phyloP scores from a whole-genome alignment of 2,888 invertebrate species.

The Tyria jacobaeae region DNA sequence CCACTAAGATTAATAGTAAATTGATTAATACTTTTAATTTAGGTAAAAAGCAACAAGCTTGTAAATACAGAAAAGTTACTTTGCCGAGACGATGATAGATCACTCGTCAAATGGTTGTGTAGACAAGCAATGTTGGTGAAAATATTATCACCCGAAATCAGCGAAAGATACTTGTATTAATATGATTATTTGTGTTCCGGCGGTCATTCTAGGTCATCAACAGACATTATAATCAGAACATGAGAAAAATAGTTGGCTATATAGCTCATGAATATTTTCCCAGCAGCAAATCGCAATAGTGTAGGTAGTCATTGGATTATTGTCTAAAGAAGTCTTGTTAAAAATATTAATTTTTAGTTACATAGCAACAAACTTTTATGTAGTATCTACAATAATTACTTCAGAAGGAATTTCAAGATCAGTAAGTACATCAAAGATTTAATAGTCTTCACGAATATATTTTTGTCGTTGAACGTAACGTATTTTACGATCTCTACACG shows the following conservation, averaged over 20 bases:
- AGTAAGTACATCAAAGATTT: neutral
- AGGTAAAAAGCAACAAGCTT: conserved; percentile 25
- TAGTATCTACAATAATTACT: too few relatives aligned
- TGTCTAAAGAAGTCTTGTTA: neutral
- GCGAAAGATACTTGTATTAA: conserved; percentile 50
- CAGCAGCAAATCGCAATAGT: neutral
- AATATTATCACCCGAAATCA: conserved; percentile 51
- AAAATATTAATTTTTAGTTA: neutral
- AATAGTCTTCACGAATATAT: conserved; percentile 3
- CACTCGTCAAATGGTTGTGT: conserved; percentile 44
- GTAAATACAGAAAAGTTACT: conserved; percentile 32
- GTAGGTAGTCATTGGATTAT: conserved; percentile 5
- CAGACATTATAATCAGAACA: conserved; percentile 44
- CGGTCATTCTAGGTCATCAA: conserved; percentile 45
- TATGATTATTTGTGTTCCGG: conserved; percentile 50
- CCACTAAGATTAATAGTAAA: neutral
- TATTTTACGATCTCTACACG: conserved; percentile 13
- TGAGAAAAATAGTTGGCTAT: conserved; percentile 33
- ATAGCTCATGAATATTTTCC: conserved; percentile 30
- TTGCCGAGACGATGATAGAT: conserved; percentile 27
- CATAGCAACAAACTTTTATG: neutral
- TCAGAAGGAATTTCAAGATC: neutral
- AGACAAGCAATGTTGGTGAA: conserved; percentile 44
- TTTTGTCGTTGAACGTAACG: conserved; percentile 3
- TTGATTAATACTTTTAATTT: conserved; percentile 19